Base-by-base conservation (phyloP, 2,888 invertebrate species). In the Agrotis ipsilon region DNA sequence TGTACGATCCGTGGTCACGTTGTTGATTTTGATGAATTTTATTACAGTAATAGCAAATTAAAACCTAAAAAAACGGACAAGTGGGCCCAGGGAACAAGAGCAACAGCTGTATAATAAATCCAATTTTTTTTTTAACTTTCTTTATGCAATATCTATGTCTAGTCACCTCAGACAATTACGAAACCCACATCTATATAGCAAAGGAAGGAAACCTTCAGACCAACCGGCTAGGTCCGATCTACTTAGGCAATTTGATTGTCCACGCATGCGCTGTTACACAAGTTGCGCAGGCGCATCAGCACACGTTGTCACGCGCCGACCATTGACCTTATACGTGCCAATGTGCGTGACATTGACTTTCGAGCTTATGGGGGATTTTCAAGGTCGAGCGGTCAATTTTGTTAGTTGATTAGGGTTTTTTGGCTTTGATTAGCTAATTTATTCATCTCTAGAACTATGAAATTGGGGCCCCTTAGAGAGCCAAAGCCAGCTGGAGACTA, bases 291-390 rank as follows among this genome's bases (percentile, higher is more conserved):
- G 64, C 69, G 78, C 76, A 72, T 71, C 68, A 32, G 14, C 6
- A 27, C 55, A 32, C 55, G 62, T 71, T 63, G 73, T 72, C 89
- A 89, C 88, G 89, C 86, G 57, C 69, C 80, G 85, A 79, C 87
- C 80, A 86, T 89, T 89, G 88, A 86, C 89, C 88, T 89, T 86
- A 83, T 86, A 88, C 86, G 88, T 88, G 88, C 80, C 68, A 67
- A 62, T 74, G 75, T 66, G 19, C 51, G 73, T 84, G 90, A 90
- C 91, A 88, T 91, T 92, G 91, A 85, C 78, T 77, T 75, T 76
- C 57, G 68, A 72, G 54, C 72, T 60, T 82, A 79, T 74, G 78
- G 76, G 54, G 51, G 68, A 52, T 60, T 75, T 83, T 77, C 73
- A 86, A 87, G 84, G 84, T 71, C 67, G 7, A 16, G 48, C 71